These are phyloP conservation scores for Valencia hispanica DNA, from an alignment of 2,797 vertebrate genomes.

Conservation along the genomic window DNA sequence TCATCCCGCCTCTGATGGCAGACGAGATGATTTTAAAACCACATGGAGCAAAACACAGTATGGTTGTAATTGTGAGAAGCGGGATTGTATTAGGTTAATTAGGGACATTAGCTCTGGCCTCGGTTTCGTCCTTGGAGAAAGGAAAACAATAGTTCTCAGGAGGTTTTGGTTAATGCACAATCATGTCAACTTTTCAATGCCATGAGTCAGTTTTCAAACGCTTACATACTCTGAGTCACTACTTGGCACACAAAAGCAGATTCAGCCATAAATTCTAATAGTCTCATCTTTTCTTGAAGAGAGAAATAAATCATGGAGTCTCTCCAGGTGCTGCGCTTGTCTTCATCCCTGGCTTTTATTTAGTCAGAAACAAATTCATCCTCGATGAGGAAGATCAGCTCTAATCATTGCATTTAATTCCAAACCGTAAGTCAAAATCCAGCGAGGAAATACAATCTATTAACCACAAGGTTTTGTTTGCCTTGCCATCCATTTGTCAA, in stretches of 20 bases:
- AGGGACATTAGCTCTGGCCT: conserved; percentile 23
- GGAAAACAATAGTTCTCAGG: conserved; percentile 34
- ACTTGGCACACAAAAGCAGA: conserved; percentile 4
- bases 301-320: background rate
- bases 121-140: conserved; percentile 50
- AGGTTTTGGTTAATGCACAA: conserved; percentile 23
- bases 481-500: background rate
- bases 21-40: conserved; percentile 32
- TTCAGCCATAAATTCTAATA: background rate
- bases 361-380: conserved; percentile 12
- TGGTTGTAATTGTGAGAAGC: conserved; percentile 36
- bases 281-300: background rate
- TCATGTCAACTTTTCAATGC: conserved; percentile 18
- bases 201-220: conserved; percentile 22
- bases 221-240: conserved; percentile 5
- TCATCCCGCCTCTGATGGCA: conserved; percentile 27
- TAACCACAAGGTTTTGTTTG: background rate
- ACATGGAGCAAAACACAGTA: conserved; percentile 26
- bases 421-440: background rate
- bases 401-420: conserved; percentile 6
- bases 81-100: conserved; percentile 48
- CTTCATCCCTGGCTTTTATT: conserved; percentile 2
- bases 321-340: background rate
- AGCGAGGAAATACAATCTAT: background rate
- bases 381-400: background rate